phyloP scores from a whole-genome alignment of 1,140 invertebrate species.

The Oreohelix idahoensis region DNA sequence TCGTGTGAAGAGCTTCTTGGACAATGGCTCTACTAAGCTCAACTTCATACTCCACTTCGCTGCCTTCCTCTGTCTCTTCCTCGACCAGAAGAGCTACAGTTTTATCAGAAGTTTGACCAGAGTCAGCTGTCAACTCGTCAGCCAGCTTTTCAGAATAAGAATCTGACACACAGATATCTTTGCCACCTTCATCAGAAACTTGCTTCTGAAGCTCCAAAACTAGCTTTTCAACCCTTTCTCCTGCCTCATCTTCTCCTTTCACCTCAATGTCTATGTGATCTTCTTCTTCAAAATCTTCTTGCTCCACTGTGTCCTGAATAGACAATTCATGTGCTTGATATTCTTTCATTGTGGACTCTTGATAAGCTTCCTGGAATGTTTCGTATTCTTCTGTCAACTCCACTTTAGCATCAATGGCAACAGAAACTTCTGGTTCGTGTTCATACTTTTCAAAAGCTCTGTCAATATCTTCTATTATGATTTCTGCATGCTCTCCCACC shows the following conservation, averaged over 20 bases:
- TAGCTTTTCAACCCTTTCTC: too few species aligned
- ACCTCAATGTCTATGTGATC: too few species aligned
- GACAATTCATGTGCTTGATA: neutral
- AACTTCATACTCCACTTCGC: constrained; percentile 23
- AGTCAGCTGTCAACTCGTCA: too few species aligned
- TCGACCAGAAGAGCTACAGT: too few species aligned
- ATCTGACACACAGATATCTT: neutral
- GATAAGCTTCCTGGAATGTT: neutral
- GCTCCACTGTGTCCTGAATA: neutral
- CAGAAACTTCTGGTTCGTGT: constrained; percentile 23
- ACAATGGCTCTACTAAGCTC: constrained; percentile 30
- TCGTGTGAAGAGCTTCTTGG: constrained; percentile 24
- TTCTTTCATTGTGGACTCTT: neutral
- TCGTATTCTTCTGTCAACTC: neutral
- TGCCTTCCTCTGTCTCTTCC: neutral
- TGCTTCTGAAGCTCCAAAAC: too few species aligned
- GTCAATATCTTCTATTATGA: constrained; percentile 29
- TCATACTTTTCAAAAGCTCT: constrained; percentile 38
- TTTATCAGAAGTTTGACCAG: too few species aligned
- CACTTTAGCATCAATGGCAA: neutral
- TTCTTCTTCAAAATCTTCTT: too few species aligned
- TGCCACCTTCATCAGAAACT: too few species aligned
- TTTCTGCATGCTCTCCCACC: constrained; percentile 4
- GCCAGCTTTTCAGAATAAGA: neutral
- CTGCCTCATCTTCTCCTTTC: too few species aligned